These are phyloP conservation scores for Paradisaea rubra DNA, from an alignment of 2,113 vertebrate genomes.

Conservation along the genomic window DNA sequence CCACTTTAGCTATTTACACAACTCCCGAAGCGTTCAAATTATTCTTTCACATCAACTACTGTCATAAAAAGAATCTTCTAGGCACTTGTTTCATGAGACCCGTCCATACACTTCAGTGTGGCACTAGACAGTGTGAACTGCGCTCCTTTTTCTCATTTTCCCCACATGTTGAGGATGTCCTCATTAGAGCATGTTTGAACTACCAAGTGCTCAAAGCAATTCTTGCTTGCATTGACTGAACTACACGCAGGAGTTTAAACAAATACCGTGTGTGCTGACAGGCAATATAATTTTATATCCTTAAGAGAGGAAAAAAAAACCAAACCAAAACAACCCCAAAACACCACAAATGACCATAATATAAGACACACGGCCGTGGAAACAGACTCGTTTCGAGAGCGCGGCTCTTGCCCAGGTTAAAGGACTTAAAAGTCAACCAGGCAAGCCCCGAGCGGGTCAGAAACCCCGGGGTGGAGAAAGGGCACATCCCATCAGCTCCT, in stretches of 20 bases:
- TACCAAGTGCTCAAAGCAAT: not conserved
- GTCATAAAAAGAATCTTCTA: not conserved
- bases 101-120: rapidly evolving
- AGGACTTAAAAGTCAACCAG: not conserved
- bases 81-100: not conserved
- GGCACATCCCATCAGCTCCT: not conserved
- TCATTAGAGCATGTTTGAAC: rapidly evolving
- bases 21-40: rapidly evolving
- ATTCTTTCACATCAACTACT: not conserved
- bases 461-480: not conserved
- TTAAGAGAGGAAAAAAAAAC: not conserved
- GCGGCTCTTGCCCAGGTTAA: not conserved
- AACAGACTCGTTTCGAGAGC: rapidly evolving
- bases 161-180: rapidly evolving
- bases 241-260: rapidly evolving
- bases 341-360: rapidly evolving
- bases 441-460: not conserved
- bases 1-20: not conserved
- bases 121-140: rapidly evolving
- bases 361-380: rapidly evolving
- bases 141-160: not conserved
- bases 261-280: rapidly evolving
- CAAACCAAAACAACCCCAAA: not conserved
- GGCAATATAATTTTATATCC: not conserved
- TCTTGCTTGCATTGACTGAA: not conserved